These are phyloP conservation scores for Eupithecia subfuscata DNA, from an alignment of 2,888 invertebrate genomes.

Conservation along the genomic window DNA sequence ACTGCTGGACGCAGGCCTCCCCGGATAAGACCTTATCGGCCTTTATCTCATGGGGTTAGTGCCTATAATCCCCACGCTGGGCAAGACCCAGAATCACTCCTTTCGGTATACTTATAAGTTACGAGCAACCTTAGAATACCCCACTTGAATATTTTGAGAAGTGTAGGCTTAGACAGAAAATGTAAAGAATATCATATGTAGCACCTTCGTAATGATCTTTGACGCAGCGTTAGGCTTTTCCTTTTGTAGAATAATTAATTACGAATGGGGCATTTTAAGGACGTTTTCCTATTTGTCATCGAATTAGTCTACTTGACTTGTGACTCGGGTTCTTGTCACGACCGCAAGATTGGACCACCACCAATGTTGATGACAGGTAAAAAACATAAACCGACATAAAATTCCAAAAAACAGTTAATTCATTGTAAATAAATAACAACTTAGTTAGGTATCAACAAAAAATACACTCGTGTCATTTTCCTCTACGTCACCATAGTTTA, in stretches of 20 bases:
- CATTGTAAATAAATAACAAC: not conserved
- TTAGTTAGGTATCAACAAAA: not conserved
- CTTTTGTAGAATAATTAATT: not conserved
- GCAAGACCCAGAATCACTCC: too few relatives aligned
- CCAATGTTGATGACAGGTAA: slow-evolving; percentile 19
- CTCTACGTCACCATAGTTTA: slow-evolving; percentile 14
- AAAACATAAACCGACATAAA: slow-evolving; percentile 29
- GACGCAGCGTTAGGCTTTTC: not conserved
- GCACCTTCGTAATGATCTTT: not conserved
- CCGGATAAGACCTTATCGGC: too few relatives aligned
- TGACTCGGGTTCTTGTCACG: not conserved
- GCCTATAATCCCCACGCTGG: too few relatives aligned
- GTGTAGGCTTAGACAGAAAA: not conserved
- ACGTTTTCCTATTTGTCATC: slow-evolving; percentile 2
- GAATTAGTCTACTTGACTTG: slow-evolving; percentile 1
- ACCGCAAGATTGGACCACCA: slow-evolving; percentile 30
- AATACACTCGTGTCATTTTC: slow-evolving; percentile 2
- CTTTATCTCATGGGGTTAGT: too few relatives aligned
- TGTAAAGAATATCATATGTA: not conserved
- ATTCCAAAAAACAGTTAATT: slow-evolving; percentile 7
- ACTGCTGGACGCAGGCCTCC: too few relatives aligned
- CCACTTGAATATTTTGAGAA: not conserved
- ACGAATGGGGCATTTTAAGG: not conserved
- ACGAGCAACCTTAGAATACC: not conserved
- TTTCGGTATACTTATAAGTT: too few relatives aligned